Percentiles rank a stretch among this genome's conserved stretches.
These are phyloP conservation scores for Aspidiotus destructor DNA, from an alignment of 2,888 invertebrate genomes.

Conservation along the genomic window DNA sequence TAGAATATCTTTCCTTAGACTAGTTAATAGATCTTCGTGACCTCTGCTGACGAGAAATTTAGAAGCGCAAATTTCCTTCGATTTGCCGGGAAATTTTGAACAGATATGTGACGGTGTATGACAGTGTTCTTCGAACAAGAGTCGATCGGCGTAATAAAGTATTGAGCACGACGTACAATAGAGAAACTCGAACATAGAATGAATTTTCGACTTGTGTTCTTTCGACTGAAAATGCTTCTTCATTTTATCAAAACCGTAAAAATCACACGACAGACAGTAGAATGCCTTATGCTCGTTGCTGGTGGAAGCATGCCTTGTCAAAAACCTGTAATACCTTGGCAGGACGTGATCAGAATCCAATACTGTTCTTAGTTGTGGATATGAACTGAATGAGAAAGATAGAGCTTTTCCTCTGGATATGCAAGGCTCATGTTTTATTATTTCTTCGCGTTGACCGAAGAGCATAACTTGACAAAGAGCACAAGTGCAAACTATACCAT, in stretches of 20 bases:
- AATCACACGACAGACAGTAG: not conserved
- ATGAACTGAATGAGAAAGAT: not conserved
- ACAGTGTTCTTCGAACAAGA: not conserved
- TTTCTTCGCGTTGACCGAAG: not conserved
- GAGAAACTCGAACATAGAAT: not conserved
- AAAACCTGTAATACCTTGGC: not conserved
- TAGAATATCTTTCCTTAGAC: not conserved
- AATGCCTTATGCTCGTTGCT: not conserved
- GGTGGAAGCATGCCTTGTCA: not conserved
- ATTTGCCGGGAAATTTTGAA: not conserved
- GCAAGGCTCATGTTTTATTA: not conserved
- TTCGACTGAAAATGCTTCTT: not conserved
- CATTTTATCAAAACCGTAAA: not conserved
- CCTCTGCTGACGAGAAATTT: not conserved
- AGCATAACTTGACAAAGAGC: not conserved
- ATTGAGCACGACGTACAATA: not conserved
- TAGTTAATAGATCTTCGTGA: not conserved
- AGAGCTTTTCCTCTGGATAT: not conserved
- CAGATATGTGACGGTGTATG: not conserved
- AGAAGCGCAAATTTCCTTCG: not conserved
- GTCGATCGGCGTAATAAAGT: not conserved
- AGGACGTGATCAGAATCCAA: not conserved
- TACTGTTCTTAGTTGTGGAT: not conserved
- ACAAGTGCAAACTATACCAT: not conserved
- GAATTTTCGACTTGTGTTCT: not conserved